Conservation (phyloP, 1,140 invertebrate species). For the Cherax quadricarinatus region DNA sequence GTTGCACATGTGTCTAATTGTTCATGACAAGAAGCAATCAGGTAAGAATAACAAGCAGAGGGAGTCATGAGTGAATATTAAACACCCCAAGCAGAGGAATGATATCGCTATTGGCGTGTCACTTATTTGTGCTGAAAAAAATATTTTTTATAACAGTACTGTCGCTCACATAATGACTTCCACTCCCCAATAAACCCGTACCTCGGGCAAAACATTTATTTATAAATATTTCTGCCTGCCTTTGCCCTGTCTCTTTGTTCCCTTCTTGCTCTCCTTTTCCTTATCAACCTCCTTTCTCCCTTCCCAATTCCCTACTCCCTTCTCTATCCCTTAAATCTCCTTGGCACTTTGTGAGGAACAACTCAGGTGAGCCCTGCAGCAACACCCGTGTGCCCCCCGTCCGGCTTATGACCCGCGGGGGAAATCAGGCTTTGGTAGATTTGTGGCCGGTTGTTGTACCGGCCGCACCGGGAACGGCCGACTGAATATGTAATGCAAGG, state of each 20-base stretch:
- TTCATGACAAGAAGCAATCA: no score
- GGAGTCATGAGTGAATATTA: no score
- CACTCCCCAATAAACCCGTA: no score
- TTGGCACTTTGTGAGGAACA: neutral
- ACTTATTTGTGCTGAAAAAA: no score
- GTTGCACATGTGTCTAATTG: no score
- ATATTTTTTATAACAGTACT: no score
- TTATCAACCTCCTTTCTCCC: neutral
- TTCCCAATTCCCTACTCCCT: neutral
- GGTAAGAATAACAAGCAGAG: no score
- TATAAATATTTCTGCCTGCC: no score
- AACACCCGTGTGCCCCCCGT: neutral
- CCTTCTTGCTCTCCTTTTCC: neutral
- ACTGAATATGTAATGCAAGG: neutral
- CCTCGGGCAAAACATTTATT: no score
- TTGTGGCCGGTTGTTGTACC: neutral
- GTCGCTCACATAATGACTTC: no score
- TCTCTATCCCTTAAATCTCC: neutral
- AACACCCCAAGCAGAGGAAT: no score
- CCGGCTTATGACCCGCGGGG: conserved; percentile 9
- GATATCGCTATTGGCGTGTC: no score
- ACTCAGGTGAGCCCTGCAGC: neutral
- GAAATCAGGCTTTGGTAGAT: neutral
- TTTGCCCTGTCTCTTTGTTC: neutral
- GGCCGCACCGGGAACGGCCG: neutral